Evolutionary conservation across 2,888 invertebrate species (phyloP), one percentile per base, ranked within the genome.

Genomic region (Coleophora flavipennella): DNA sequence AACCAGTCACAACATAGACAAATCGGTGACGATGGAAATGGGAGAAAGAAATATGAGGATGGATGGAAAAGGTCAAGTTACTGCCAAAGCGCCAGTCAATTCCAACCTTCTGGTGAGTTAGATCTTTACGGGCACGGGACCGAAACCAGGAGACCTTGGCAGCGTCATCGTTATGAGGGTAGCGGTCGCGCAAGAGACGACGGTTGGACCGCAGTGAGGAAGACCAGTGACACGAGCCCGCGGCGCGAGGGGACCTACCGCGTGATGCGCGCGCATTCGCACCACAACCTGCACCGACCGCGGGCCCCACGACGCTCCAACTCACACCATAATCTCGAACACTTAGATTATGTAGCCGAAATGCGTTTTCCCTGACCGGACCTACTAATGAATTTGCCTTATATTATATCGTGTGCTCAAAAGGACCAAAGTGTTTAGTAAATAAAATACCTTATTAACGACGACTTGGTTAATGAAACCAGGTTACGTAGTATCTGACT

Each of bases 1-100:
- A 91, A 91, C 56, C 90, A 90, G 57, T 91, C 91, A 1, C 90
- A 91, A 59, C 86, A 90, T 8, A 79, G 88, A 2, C 88, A 89
- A 53, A 81, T 86, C 1, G 67, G 76, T 6, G 89, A 89, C 31
- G 88, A 88, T 40, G 86, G 86, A 14, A 84, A 84, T 12, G 84
- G 87, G 11, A 81, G 87, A 34, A 78, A 77, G 47, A 86, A 88
- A 41, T 91, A 91, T 52, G 88, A 90, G 42, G 88, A 90, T 35
- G 89, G 90, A 0, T 92, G 92, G 91, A 86, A 90, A 44, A 84
- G 89, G 43, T 89, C 90, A 10, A 89, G 87, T 45, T 88, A 87
- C 52, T 78, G 81, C 43, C 79, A 85, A 34, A 87, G 87, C 35
- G 65, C 78, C 9, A 86, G 87, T 52, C 87, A 89, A 58, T 90